Conservation (phyloP, 1,140 invertebrate species). For the Condylostylus longicornis region DNA sequence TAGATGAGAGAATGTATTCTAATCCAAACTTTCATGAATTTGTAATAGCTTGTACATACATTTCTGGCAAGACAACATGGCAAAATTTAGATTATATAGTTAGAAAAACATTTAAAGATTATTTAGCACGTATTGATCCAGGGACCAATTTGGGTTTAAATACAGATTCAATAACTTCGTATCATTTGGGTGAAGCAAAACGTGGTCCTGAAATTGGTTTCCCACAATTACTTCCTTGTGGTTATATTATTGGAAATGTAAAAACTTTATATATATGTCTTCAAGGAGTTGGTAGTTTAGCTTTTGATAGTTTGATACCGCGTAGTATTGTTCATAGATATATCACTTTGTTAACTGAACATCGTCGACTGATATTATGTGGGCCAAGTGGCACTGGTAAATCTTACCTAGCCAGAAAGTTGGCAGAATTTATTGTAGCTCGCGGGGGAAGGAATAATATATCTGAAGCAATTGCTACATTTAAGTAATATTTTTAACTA, state of each 20-base stretch:
- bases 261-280: slow-evolving; percentile 66
- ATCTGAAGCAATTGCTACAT: slow-evolving; percentile 68
- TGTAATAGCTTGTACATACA: slow-evolving; percentile 73
- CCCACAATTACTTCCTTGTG: slow-evolving; percentile 81
- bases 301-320: slow-evolving; percentile 92
- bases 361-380: slow-evolving; percentile 84
- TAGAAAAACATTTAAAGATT: slow-evolving; percentile 86
- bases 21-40: slow-evolving; percentile 40
- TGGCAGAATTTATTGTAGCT: slow-evolving; percentile 78
- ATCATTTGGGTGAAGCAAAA: slow-evolving; percentile 81
- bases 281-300: slow-evolving; percentile 79
- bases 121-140: slow-evolving; percentile 82
- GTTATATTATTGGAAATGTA: slow-evolving; percentile 80
- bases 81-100: slow-evolving; percentile 83
- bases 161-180: slow-evolving; percentile 76
- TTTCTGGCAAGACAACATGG: slow-evolving; percentile 89
- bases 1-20: slow-evolving; percentile 27
- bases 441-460: slow-evolving; percentile 46
- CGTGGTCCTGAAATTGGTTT: slow-evolving; percentile 50
- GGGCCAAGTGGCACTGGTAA: slow-evolving; percentile 96
- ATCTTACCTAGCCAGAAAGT: slow-evolving; percentile 85
- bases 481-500: slow-evolving; percentile 48
- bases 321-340: slow-evolving; percentile 90
- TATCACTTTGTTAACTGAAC: slow-evolving; percentile 74
- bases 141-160: slow-evolving; percentile 80